Percentiles rank a stretch among this genome's conserved stretches.
phyloP scores from a whole-genome alignment of 2,113 vertebrate species.

The Antechinus flavipes region DNA sequence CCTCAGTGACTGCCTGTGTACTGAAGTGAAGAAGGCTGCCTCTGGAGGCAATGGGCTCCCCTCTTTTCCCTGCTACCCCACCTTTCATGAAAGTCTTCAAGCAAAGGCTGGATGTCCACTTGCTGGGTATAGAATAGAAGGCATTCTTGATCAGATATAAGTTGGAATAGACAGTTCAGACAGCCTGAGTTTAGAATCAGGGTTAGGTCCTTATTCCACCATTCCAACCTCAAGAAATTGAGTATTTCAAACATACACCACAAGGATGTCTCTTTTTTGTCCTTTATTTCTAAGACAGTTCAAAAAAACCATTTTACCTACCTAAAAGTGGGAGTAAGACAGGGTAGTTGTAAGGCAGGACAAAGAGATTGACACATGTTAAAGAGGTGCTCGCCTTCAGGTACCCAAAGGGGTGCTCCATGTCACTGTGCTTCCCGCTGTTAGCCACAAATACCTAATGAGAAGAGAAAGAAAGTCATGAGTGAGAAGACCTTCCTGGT shows the following conservation, averaged over 20 bases:
- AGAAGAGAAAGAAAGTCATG: slow-evolving; percentile 60
- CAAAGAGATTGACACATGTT: slow-evolving; percentile 91
- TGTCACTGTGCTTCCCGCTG: slow-evolving; percentile 90
- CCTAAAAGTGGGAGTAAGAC: slow-evolving; percentile 90
- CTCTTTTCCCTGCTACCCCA: no score
- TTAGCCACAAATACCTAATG: slow-evolving; percentile 89
- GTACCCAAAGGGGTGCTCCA: slow-evolving; percentile 90
- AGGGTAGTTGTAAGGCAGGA: slow-evolving; percentile 92
- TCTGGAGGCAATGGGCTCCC: not conserved
- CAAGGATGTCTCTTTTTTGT: not conserved
- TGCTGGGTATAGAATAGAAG: no score
- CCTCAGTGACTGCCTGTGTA: not conserved
- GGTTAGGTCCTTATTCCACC: not conserved
- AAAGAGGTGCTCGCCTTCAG: slow-evolving; percentile 91
- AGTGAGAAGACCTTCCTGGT: not conserved
- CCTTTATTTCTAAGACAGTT: slow-evolving; percentile 70
- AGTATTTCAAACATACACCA: not conserved
- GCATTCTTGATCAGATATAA: not conserved
- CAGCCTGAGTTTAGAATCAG: not conserved
- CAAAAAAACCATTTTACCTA: slow-evolving; percentile 77
- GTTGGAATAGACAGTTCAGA: not conserved
- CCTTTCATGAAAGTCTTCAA: not conserved
- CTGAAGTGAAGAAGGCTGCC: not conserved
- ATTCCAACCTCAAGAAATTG: not conserved
- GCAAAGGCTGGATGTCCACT: no score